Conservation (phyloP, 2,888 invertebrate genomes). For the Tiliacea aurago region DNA sequence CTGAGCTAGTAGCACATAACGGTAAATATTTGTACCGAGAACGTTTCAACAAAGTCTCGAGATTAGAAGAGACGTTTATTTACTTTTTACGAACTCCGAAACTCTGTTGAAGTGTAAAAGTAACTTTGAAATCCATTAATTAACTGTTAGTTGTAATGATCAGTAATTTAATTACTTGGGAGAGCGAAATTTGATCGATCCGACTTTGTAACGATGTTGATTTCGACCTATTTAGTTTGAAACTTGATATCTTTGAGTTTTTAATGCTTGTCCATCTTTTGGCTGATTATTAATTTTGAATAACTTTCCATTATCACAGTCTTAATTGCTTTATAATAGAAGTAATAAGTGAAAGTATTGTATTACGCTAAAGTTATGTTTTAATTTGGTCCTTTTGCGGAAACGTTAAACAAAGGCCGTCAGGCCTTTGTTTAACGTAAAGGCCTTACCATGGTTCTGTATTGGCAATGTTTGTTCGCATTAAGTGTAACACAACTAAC, state of each 20-base stretch:
- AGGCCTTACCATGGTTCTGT: not conserved
- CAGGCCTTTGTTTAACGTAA: no score
- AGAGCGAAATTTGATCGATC: slow-evolving; percentile 68
- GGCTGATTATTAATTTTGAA: slow-evolving; percentile 43
- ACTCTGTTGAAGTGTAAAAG: slow-evolving; percentile 61
- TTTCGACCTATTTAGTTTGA: slow-evolving; percentile 58
- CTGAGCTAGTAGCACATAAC: slow-evolving; percentile 36
- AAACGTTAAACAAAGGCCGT: no score
- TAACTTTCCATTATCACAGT: slow-evolving; percentile 34
- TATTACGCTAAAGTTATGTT: slow-evolving; percentile 17
- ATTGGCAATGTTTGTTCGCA: not conserved
- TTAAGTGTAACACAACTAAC: not conserved
- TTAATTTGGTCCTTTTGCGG: not conserved
- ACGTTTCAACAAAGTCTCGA: slow-evolving; percentile 59
- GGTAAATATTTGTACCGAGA: slow-evolving; percentile 70
- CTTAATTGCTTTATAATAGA: slow-evolving; percentile 33
- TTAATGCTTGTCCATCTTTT: slow-evolving; percentile 50
- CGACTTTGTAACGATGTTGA: slow-evolving; percentile 67
- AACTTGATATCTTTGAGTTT: slow-evolving; percentile 60
- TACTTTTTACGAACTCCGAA: slow-evolving; percentile 65
- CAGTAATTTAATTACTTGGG: slow-evolving; percentile 67
- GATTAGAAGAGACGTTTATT: slow-evolving; percentile 62
- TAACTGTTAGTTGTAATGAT: slow-evolving; percentile 70
- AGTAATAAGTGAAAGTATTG: slow-evolving; percentile 29
- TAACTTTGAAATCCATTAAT: slow-evolving; percentile 68